phyloP scores from a whole-genome alignment of 2,888 invertebrate genomes.

The Trichogramma evanescens region DNA sequence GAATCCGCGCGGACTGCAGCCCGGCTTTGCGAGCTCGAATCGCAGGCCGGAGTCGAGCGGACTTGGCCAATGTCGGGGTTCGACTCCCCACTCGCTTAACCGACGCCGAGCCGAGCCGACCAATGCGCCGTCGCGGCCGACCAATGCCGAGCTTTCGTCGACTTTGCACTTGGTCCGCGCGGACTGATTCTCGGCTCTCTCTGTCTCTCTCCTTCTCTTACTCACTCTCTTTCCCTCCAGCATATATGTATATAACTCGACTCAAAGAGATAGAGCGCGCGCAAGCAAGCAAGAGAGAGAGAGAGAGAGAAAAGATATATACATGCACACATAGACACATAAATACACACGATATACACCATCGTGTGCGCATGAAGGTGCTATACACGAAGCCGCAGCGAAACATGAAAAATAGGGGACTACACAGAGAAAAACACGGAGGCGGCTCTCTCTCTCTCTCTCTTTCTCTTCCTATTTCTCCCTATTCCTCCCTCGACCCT shows the following conservation, averaged over 20 bases:
- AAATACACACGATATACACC: too few relatives aligned
- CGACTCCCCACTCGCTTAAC: conserved; percentile 14
- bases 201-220: too few relatives aligned
- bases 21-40: conserved; percentile 10
- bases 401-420: conserved; percentile 49
- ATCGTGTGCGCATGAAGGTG: conserved; percentile 37
- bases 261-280: background rate
- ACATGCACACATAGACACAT: conserved; percentile 13
- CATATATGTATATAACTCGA: too few relatives aligned
- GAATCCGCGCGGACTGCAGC: conserved; percentile 39
- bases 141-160: conserved; percentile 20
- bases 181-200: conserved; percentile 25
- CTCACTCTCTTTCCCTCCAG: too few relatives aligned
- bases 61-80: conserved; percentile 26
- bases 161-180: background rate
- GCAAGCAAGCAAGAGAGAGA: background rate
- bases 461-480: too few relatives aligned
- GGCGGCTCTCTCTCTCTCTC: conserved; percentile 12
- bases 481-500: too few relatives aligned
- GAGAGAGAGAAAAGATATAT: conserved; percentile 4
- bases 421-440: conserved; percentile 46
- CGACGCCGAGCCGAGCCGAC: conserved; percentile 28
- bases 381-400: conserved; percentile 47
- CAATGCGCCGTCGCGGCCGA: conserved; percentile 32
- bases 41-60: background rate